Evolutionary conservation across 2,113 vertebrate species (phyloP), one percentile per base, ranked within the genome.

Genomic region (Neolamprologus devosi): DNA sequence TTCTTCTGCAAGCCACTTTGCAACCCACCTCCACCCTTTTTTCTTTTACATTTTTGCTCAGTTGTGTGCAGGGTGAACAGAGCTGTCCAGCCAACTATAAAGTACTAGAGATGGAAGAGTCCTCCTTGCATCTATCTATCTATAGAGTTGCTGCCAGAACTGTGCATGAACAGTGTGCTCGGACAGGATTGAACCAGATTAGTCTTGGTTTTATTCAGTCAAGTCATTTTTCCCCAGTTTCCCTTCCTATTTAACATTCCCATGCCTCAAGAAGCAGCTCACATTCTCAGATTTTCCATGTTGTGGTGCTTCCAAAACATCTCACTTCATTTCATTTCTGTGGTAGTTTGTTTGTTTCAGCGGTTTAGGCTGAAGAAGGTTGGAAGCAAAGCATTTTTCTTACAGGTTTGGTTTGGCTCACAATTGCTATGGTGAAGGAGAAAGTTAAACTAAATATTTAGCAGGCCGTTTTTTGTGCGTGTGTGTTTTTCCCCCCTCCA

Each of bases 401-500:
- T 60, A 35, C 80, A 84, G 87, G 58, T 90, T 92, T 90, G 84
- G 60, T 91, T 91, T 92, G 89, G 91, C 90, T 84, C 82, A n/a
- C 53, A 23, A n/a, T 87, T 68, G 37, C 51, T 3, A 16, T 19
- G 40, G 82, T 3, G 23, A 82, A 85, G 78, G 33, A 87, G 80
- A 87, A 86, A 82, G 80, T 90, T 83, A 70, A 85, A 82, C 87
- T 60, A 86, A 91, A 93, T 87, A 88, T 91, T 92, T 86, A 53
- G 79, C 28, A 78, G 73, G 45, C 73, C 0, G 16, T 78, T 70
- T 0, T 70, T 40, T 42, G 65, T 70, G 63, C 0, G 5, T 9
- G 37, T 26, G n/a, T 26, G n/a, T 73, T 83, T 78, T 51, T 1
- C 23, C 21, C 23, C 60, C 65, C 55, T 84, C 17, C 82, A 68